Evolutionary conservation across 2,888 invertebrate genomes (phyloP), one percentile per base, ranked within the genome.

Genomic region (Bhutanitis thaidina): DNA sequence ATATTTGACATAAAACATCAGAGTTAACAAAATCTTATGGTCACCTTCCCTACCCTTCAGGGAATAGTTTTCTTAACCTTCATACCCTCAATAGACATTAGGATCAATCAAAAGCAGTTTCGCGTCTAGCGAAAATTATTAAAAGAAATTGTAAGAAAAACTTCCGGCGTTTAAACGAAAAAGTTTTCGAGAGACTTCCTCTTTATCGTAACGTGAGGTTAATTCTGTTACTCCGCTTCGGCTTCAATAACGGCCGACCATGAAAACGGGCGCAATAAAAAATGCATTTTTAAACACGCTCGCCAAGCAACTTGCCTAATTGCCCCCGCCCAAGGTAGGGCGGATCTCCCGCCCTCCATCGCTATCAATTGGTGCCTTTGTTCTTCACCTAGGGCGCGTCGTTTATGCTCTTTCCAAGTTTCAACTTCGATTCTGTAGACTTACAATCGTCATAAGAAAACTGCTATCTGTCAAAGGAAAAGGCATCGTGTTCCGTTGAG

Each of bases 341-440:
- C 80, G 80, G 76, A 60, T 69, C 72, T 71, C 74, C 82, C 79
- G 77, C 79, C 77, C 66, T 72, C 67, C 54, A 40, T 38, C 57
- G 8, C 54, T 59, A 50, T 58, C 69, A 71, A 79, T 81, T 86
- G 74, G 72, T 65, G 52, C 66, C 70, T 80, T 74, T 77, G 78
- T 87, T 71, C 74, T 69, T 59, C 67, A 67, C 61, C 65, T 61
- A 62, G 62, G 61, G 63, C 59, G 64, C 61, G 74, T 73, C 78
- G 76, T 75, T 80, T 84, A 78, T 76, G 78, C 76, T 82, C 87
- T 83, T 85, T 75, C 72, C 75, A 74, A 76, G 77, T 77, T 77
- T 74, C 73, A 71, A 69, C 70, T 63, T 64, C 66, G 59, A 67
- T 64, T 63, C 65, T 59, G 74, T 59, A 88, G 87, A 87, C 87